Evolutionary conservation across 1,140 invertebrate genomes (phyloP).

Genomic region (Hermetia illucens): DNA sequence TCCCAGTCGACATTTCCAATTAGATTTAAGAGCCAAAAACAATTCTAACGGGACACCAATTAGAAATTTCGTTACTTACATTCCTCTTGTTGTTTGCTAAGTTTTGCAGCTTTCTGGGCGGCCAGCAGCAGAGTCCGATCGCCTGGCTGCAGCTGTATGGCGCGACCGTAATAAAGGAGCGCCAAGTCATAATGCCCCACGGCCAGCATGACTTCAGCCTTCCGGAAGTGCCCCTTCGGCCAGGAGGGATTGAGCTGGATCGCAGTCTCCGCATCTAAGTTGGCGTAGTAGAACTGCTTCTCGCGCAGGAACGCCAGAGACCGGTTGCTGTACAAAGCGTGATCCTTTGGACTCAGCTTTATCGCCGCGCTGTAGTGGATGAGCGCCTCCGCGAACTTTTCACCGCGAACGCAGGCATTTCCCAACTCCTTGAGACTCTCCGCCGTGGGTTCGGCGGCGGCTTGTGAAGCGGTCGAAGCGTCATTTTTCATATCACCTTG

Average conservation of each 20-base stretch:
- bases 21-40: too few species aligned
- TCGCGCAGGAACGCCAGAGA: constrained; percentile 65
- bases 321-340: constrained; percentile 61
- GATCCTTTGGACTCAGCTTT: constrained; percentile 56
- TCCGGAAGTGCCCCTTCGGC: constrained; percentile 72
- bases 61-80: constrained; percentile 25
- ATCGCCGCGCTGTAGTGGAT: constrained; percentile 68
- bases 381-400: constrained; percentile 59
- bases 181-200: constrained; percentile 54
- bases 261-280: constrained; percentile 62
- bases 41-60: neutral
- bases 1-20: too few species aligned
- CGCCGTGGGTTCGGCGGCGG: too few species aligned
- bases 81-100: constrained; percentile 40
- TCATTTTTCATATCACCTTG: too few species aligned
- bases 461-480: too few species aligned
- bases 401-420: constrained; percentile 58
- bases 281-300: constrained; percentile 58
- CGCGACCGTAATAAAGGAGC: constrained; percentile 52
- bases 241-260: constrained; percentile 61
- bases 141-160: constrained; percentile 49
- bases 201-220: constrained; percentile 61
- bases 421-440: constrained; percentile 51
- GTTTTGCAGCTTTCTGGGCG: constrained; percentile 43
- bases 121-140: constrained; percentile 50